Evolutionary conservation across 1,140 invertebrate species (phyloP).

Genomic region (Aricia agestis): DNA sequence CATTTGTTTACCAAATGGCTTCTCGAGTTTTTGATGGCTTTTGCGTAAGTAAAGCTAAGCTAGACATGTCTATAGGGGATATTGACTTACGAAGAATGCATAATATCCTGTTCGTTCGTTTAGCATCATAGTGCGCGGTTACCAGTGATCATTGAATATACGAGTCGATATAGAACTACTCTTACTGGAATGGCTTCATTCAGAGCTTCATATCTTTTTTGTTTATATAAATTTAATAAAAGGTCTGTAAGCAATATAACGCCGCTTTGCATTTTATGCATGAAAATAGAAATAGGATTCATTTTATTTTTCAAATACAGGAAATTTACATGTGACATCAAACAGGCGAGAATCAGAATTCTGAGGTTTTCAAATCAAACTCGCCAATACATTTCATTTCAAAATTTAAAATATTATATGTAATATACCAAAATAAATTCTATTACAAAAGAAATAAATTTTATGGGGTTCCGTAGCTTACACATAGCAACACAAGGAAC

Average conservation of each 20-base stretch:
- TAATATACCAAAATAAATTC: neutral
- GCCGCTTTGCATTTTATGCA: conserved; percentile 73
- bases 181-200: conserved; percentile 69
- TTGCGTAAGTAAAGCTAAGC: conserved; percentile 54
- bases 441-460: neutral
- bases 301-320: neutral
- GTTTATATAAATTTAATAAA: conserved; percentile 46
- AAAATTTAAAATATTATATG: neutral
- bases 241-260: conserved; percentile 50
- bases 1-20: conserved; percentile 50
- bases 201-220: conserved; percentile 58
- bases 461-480: neutral
- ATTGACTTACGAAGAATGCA: conserved; percentile 38
- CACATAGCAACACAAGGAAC: neutral
- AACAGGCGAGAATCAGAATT: neutral
- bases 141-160: conserved; percentile 54
- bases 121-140: conserved; percentile 58
- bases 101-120: conserved; percentile 45
- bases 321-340: neutral
- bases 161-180: conserved; percentile 45
- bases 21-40: conserved; percentile 59
- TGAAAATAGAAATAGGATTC: conserved; percentile 59
- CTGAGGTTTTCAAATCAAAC: neutral
- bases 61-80: conserved; percentile 41
- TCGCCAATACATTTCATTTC: neutral